A percentile compares a stretch with the other conserved stretches of the same genome.
Conservation (phyloP, 2,888 invertebrate genomes). For the Drosophila multiciliata region DNA sequence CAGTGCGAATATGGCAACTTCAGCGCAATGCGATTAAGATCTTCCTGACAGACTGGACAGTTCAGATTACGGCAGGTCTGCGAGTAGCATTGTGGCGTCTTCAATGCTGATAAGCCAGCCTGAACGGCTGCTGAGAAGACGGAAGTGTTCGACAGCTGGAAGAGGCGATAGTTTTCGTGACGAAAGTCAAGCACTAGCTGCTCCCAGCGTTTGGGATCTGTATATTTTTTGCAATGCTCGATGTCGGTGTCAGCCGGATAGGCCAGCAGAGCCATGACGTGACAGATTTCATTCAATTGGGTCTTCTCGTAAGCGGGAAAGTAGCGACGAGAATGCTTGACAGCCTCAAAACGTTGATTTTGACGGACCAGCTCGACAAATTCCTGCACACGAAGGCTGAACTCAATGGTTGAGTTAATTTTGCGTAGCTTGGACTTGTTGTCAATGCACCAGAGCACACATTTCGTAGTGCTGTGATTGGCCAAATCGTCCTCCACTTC, state of each 20-base stretch:
- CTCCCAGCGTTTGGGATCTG: conserved; percentile 91
- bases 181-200: conserved; percentile 95
- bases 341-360: conserved; percentile 95
- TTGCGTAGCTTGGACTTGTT: conserved; percentile 97
- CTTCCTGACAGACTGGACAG: conserved; percentile 96
- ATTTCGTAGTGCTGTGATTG: conserved; percentile 93
- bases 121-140: conserved; percentile 93
- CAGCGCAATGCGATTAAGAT: conserved; percentile 93
- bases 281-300: conserved; percentile 94
- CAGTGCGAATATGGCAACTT: conserved; percentile 97
- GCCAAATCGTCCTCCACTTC: conserved; percentile 94
- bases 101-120: conserved; percentile 96
- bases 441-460: conserved; percentile 98
- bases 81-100: conserved; percentile 95
- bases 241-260: conserved; percentile 93
- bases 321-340: conserved; percentile 96
- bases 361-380: conserved; percentile 97
- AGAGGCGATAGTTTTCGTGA: conserved; percentile 96
- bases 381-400: conserved; percentile 93
- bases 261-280: conserved; percentile 97
- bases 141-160: conserved; percentile 96
- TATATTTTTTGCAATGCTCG: conserved; percentile 89
- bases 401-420: conserved; percentile 97
- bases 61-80: conserved; percentile 90
- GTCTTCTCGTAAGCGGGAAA: conserved; percentile 95